Evolutionary conservation across 35 echinoderm and acorn worm species (phyloP), one percentile per base, ranked within the genome.

Genomic region (Ophiothrix spiculata): DNA sequence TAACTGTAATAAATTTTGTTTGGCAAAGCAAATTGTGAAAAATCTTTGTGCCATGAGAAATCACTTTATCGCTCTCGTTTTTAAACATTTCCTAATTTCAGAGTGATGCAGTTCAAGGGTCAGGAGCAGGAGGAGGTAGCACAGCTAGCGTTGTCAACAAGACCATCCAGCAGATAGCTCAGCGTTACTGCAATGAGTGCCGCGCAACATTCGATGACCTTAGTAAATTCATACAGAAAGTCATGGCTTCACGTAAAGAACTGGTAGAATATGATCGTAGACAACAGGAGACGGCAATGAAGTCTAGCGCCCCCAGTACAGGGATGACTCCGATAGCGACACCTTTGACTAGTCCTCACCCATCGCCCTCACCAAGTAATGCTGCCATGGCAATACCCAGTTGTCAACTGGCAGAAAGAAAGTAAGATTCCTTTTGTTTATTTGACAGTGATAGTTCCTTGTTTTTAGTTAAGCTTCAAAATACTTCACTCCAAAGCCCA

Each of bases 141-240:
- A 45, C 80, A 80, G 77, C 86, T 17, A 90, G 86, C 39, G 85
- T 75, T 25, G 92, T 94, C 56, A 94, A 99, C n/a, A 79, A 86
- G 37, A 88, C 92, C 34, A 99, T 99, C 15, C 96, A 99, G 84
- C 89, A 91, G 83, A 42, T 99, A 32, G 96, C 96, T 10, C 92
- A 93, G 74, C 87, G 92, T 31, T 99, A 99, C 87, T 99, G 92
- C 56, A 92, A 92, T 36, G 96, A 99, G 39, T 99, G 96, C 79
- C 94, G 94, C 37, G 89, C 84, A 10, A 94, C 91, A 31, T 99
- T 99, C 87, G 96, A 99, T 31, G 96, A 99, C 69, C 90, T 99
- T 40, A 99, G 96, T 83, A 99, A 99, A 73, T 94, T 99, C 83
- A 99, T 99, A 74, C 89, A 99, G 96, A 99, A 94, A 94, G 96